These are phyloP conservation scores for Panthera leo DNA, from an alignment of 2,113 vertebrate species.

Conservation along the genomic window DNA sequence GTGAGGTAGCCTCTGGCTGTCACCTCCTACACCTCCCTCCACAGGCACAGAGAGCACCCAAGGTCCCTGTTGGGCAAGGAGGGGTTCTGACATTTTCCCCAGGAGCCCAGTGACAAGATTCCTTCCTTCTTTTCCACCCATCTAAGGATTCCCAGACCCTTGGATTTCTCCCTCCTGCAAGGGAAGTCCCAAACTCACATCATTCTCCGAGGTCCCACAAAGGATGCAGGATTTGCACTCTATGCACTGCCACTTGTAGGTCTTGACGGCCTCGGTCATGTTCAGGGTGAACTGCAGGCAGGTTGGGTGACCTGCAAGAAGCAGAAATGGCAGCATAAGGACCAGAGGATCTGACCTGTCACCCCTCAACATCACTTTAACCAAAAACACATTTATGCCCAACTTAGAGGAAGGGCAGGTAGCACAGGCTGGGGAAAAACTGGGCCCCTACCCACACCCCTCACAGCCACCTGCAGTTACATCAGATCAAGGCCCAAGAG, in stretches of 20 bases:
- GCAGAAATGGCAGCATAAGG: slow-evolving; percentile 76
- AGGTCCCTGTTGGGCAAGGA: background rate
- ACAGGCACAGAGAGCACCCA: background rate
- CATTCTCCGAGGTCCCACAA: slow-evolving; percentile 98
- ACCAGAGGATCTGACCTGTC: background rate
- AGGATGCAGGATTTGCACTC: slow-evolving; percentile 99
- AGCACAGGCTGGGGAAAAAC: background rate
- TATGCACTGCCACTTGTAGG: slow-evolving; percentile 99
- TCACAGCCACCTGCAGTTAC: slow-evolving; percentile 33
- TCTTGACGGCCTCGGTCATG: slow-evolving; percentile 97
- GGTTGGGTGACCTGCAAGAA: slow-evolving; percentile 94
- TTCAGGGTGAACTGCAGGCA: slow-evolving; percentile 99
- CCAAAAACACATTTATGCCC: background rate
- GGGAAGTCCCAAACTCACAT: slow-evolving; percentile 86
- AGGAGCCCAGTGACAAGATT: background rate
- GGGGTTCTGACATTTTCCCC: background rate
- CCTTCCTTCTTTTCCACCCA: background rate
- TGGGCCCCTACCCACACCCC: background rate
- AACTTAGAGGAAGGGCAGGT: background rate
- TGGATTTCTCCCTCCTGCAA: background rate
- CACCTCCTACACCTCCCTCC: background rate
- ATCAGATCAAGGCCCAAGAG: slow-evolving; percentile 76
- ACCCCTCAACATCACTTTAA: background rate
- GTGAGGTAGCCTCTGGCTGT: background rate
- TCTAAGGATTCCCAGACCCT: background rate